phyloP scores from a whole-genome alignment of 2,113 vertebrate species.

The Gorsachius goisagi region DNA sequence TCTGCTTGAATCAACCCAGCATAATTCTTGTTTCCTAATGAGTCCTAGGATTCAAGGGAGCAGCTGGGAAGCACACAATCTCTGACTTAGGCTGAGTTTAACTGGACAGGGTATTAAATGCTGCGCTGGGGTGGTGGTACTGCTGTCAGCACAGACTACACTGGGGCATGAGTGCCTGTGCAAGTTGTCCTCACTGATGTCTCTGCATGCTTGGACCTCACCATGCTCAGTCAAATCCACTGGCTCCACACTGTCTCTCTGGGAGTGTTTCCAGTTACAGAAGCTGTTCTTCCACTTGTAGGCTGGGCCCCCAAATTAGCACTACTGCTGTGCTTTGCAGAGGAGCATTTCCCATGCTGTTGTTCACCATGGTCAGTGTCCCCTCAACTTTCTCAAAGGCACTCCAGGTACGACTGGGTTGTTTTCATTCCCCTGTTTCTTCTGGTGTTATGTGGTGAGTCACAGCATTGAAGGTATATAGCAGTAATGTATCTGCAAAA shows the following conservation, averaged over 20 bases:
- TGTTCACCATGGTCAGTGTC: rapidly evolving
- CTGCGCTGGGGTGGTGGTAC: rapidly evolving
- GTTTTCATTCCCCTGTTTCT: neutral
- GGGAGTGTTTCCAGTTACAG: rapidly evolving
- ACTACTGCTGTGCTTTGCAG: neutral
- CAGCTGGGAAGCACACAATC: neutral
- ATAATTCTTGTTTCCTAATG: neutral
- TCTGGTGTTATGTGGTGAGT: neutral
- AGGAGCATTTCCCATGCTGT: neutral
- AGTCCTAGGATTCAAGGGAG: neutral
- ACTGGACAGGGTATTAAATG: neutral
- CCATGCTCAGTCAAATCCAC: neutral
- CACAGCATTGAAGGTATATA: neutral
- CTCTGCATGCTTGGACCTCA: neutral
- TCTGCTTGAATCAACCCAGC: neutral
- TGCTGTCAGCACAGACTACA: neutral
- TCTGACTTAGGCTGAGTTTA: neutral
- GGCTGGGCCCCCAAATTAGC: neutral
- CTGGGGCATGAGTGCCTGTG: neutral
- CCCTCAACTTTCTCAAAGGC: neutral
- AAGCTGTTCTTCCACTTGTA: neutral
- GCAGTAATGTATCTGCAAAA: neutral
- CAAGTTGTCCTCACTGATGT: neutral
- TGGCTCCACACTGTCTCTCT: rapidly evolving
- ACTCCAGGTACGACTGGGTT: neutral